Conservation (phyloP, 2,888 invertebrate species). For the Camptogramma bilineatum region DNA sequence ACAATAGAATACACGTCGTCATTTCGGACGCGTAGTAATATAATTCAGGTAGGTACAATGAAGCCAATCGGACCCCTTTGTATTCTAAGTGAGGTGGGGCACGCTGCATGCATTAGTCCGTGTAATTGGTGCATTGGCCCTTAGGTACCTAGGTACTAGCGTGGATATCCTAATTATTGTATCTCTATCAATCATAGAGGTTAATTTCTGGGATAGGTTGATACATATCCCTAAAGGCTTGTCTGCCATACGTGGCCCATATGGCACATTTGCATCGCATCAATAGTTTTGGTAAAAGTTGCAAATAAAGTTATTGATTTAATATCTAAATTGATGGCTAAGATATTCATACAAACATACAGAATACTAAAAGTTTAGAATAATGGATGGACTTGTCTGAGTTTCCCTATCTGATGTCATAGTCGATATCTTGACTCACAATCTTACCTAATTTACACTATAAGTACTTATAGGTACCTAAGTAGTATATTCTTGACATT, state of each 20-base stretch:
- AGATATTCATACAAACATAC: not conserved
- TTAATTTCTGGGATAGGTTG: not conserved
- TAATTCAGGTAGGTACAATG: constrained; percentile 61
- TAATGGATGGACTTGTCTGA: not conserved
- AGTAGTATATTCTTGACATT: not conserved
- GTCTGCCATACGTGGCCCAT: no score
- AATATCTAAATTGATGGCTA: no score
- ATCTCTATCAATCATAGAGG: constrained; percentile 1
- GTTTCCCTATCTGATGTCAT: not conserved
- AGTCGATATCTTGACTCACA: not conserved
- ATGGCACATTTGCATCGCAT: no score
- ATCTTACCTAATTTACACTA: not conserved
- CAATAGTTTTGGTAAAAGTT: no score
- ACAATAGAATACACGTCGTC: constrained; percentile 63
- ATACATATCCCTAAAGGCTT: no score
- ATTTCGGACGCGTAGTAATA: constrained; percentile 56
- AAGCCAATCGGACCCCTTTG: constrained; percentile 66
- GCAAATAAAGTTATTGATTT: no score
- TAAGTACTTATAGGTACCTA: no score
- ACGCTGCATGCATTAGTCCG: constrained; percentile 67
- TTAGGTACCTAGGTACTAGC: constrained; percentile 23
- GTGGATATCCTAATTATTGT: constrained; percentile 32
- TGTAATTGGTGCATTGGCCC: constrained; percentile 66
- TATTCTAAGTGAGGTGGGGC: constrained; percentile 73
- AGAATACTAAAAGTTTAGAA: not conserved